phyloP scores from a whole-genome alignment of 2,888 invertebrate species.

The Apantesis nais region DNA sequence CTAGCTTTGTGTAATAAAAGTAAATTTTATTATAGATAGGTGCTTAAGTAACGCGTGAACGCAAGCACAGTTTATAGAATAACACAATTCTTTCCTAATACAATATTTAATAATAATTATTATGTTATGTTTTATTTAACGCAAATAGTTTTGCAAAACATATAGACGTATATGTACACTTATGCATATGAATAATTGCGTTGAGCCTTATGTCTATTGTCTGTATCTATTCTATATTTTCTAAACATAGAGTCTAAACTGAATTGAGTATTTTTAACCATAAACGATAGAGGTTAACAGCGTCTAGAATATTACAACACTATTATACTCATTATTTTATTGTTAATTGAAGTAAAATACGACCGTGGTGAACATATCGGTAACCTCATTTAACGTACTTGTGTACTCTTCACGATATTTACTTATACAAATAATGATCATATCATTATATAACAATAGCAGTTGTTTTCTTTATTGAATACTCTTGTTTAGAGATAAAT shows the following conservation, averaged over 20 bases:
- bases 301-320: background rate
- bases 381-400: conserved; percentile 4
- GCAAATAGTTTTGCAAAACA: background rate
- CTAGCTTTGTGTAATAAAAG: no score
- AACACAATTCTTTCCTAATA: background rate
- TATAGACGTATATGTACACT: background rate
- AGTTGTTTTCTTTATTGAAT: background rate
- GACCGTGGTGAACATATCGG: conserved; percentile 1
- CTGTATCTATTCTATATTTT: background rate
- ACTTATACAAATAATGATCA: background rate
- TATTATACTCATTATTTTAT: background rate
- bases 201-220: background rate
- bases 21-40: background rate
- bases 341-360: background rate
- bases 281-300: background rate
- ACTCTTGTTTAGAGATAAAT: no score
- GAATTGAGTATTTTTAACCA: background rate
- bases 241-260: background rate
- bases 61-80: background rate
- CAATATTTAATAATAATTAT: conserved; percentile 1
- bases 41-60: background rate
- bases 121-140: background rate
- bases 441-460: background rate
- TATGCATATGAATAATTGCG: background rate
- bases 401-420: background rate